Conservation (phyloP, 2,113 vertebrate species). For the Sturnira hondurensis region DNA sequence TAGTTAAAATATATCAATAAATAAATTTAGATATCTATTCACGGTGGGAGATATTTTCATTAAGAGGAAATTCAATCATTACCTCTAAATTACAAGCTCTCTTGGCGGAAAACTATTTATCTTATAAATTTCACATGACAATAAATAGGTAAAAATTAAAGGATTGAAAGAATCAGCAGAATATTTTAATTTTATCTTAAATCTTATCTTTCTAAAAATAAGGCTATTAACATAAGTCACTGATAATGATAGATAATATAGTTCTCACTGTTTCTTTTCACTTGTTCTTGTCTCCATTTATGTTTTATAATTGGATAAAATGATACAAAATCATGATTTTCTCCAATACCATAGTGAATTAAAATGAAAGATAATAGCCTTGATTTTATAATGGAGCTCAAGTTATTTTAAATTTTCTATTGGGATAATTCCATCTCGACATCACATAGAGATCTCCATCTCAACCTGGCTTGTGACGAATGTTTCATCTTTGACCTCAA, state of each 20-base stretch:
- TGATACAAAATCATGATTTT: background rate
- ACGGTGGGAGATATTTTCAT: slow-evolving; percentile 15
- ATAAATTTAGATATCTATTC: background rate
- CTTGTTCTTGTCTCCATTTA: background rate
- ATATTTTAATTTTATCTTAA: background rate
- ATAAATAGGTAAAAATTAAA: background rate
- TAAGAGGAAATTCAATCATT: slow-evolving; percentile 46
- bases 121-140: background rate
- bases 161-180: background rate
- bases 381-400: background rate
- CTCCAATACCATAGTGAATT: background rate
- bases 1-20: background rate
- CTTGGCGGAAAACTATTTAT: background rate
- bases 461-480: background rate
- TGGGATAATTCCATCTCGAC: background rate
- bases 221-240: background rate
- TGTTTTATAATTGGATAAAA: background rate
- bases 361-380: background rate
- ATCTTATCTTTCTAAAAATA: background rate
- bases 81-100: slow-evolving; percentile 20
- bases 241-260: background rate
- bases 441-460: background rate
- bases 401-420: background rate
- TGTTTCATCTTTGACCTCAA: background rate
- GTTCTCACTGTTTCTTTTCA: background rate